Evolutionary conservation across 2,888 invertebrate genomes (phyloP), one percentile per base, ranked within the genome.

Genomic region (Yponomeuta cagnagella): DNA sequence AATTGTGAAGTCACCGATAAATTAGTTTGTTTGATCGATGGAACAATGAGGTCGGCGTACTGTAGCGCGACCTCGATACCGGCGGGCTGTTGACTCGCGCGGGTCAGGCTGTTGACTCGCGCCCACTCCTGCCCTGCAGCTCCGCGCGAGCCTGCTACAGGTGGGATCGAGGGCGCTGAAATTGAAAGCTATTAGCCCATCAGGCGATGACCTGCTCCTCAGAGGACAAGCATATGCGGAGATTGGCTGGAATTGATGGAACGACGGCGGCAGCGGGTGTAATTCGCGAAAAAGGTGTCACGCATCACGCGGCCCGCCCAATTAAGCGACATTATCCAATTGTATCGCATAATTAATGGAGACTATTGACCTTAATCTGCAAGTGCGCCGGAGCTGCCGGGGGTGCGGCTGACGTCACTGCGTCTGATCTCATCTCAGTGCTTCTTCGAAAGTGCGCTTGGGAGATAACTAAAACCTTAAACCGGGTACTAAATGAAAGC

Each of bases 241-340:
- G 33, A 30, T 65, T 10, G 33, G 65, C 31, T 65, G 12, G 33
- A 31, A 31, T 65, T 31, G 65, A 65, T 30, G 33, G n/a, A 30
- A 65, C 33, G 65, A 65, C 30, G 33, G 33, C 33, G 31, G 33
- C 31, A 5, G 23, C 65, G 65, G 15, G 15, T 65, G n/a, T 33
- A 43, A 43, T 67, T 30, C 9, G n/a, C 52, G 52, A 9, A 58
- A 58, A 58, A 58, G 15, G 52, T 58, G 52, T 58, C 52, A 58
- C 52, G 52, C 52, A 52, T 52, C 52, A 8, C 52, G 12, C 52
- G 52, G 52, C 73, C 69, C 75, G 75, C 77, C 74, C 81, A 81
- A 83, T 82, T 83, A 82, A 76, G 74, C 72, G 77, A 76, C 77
- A 79, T 82, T 80, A 80, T 79, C 78, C 82, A 82, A 80, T 84